Evolutionary conservation across 2,113 vertebrate genomes (phyloP), one percentile per base, ranked within the genome.

Genomic region (Varanus komodoensis): DNA sequence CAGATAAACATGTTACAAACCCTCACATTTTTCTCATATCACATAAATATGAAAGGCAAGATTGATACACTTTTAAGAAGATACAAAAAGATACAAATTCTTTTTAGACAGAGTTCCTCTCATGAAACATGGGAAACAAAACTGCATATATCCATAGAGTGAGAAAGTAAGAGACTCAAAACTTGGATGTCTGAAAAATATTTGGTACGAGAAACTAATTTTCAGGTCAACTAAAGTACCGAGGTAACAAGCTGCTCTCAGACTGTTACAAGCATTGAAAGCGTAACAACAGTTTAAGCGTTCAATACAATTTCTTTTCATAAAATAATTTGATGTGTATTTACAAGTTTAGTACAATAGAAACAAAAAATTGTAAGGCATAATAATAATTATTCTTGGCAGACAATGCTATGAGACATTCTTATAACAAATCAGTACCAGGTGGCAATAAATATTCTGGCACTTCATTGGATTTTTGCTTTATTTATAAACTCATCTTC

Each of bases 231-330:
- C 94, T 95, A 95, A 94, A 90, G 93, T 92, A 92, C 93, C 81
- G 96, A 96, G 94, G 94, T 94, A 93, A 96, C 95, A 93, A 95
- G 95, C 96, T 92, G 95, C 95, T 92, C 89, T 96, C 87, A 94
- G 93, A 96, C 95, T 96, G 96, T 96, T 96, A 97, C 96, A 97
- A 97, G 97, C 97, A 96, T 97, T 97, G 96, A 96, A 97, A 97
- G 97, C 93, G 87, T 95, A 95, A 95, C 94, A 96, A 57, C 90
- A 92, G 93, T 92, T 91, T 89, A 93, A 96, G 95, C n/a, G 93
- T 93, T 93, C 92, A 73, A 88, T 97, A 96, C 96, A 94, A 91
- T 89, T 96, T 91, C 82, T 96, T 93, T 88, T 92, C 95, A 95
- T 96, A 97, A 97, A 95, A 96, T 96, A 97, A 97, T 96, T 92